Percentiles rank a stretch among this genome's conserved stretches.
Evolutionary conservation across 2,888 invertebrate species (phyloP).

Genomic region (Drosophila kuntzei): DNA sequence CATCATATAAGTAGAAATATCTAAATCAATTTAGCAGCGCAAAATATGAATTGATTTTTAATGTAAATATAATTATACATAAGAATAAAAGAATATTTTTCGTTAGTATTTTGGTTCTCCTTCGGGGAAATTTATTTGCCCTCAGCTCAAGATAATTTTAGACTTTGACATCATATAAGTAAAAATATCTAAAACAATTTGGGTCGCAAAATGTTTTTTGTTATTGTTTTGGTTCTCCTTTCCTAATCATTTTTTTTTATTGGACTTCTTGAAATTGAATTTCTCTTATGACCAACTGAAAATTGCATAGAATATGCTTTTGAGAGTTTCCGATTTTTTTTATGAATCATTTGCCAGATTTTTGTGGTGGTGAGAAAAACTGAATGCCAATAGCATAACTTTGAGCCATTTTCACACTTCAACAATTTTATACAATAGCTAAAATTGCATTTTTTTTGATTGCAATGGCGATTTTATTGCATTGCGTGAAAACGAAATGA

Average conservation of each 20-base stretch:
- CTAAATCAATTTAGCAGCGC: neutral
- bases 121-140: slow-evolving; percentile 39
- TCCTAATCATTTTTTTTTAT: neutral
- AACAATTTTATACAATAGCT: slow-evolving; percentile 50
- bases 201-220: neutral
- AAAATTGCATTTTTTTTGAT: slow-evolving; percentile 39
- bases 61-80: neutral
- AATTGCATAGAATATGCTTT: slow-evolving; percentile 1
- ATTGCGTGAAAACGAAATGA: slow-evolving; percentile 56
- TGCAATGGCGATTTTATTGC: slow-evolving; percentile 25
- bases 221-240: neutral
- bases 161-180: slow-evolving; percentile 10
- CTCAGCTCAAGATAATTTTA: slow-evolving; percentile 24
- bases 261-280: neutral
- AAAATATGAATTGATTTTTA: neutral
- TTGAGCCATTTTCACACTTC: slow-evolving; percentile 62
- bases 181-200: neutral
- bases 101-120: too few species aligned
- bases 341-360: slow-evolving; percentile 21
- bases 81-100: neutral
- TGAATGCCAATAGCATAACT: slow-evolving; percentile 50
- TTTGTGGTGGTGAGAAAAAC: slow-evolving; percentile 25
- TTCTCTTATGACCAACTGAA: neutral
- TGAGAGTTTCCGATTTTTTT: neutral
- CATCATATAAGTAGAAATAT: neutral